Evolutionary conservation across 1,140 invertebrate species (phyloP).

Genomic region (Diorhabda elongata): DNA sequence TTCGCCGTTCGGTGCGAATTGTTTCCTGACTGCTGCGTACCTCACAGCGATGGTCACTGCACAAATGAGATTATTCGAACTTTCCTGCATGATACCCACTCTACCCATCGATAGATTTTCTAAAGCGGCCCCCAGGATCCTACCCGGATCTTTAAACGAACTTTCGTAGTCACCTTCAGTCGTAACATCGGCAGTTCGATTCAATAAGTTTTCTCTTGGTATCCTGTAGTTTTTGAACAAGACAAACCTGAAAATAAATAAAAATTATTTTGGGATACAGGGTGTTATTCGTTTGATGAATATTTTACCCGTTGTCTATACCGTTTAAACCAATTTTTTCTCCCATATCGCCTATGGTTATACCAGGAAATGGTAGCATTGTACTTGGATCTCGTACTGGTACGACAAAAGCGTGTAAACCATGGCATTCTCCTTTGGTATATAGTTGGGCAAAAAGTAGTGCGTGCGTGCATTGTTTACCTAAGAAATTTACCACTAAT

Average conservation of each 20-base stretch:
- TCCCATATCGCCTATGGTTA: slow-evolving; percentile 78
- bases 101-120: slow-evolving; percentile 83
- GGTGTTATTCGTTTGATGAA: too few species aligned
- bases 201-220: slow-evolving; percentile 80
- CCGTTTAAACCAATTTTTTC: slow-evolving; percentile 85
- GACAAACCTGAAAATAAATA: slow-evolving; percentile 62
- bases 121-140: slow-evolving; percentile 74
- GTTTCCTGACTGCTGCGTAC: slow-evolving; percentile 84
- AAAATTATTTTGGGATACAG: not conserved
- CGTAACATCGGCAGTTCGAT: slow-evolving; percentile 84
- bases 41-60: slow-evolving; percentile 82
- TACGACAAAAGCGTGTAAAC: slow-evolving; percentile 81
- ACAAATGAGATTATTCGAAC: slow-evolving; percentile 66
- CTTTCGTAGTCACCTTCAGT: slow-evolving; percentile 79
- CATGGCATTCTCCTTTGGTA: slow-evolving; percentile 75
- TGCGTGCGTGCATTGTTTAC: slow-evolving; percentile 82
- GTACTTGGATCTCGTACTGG: slow-evolving; percentile 76
- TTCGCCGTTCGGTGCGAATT: slow-evolving; percentile 72
- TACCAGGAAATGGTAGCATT: slow-evolving; percentile 64
- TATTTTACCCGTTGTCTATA: slow-evolving; percentile 75
- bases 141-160: slow-evolving; percentile 70
- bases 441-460: slow-evolving; percentile 84
- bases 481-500: slow-evolving; percentile 43
- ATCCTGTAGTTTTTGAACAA: slow-evolving; percentile 84
- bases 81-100: slow-evolving; percentile 71